Base-by-base conservation (phyloP, 30 jellyfish, hydroid and myxozoan species). In the Aurelia coerulea region DNA sequence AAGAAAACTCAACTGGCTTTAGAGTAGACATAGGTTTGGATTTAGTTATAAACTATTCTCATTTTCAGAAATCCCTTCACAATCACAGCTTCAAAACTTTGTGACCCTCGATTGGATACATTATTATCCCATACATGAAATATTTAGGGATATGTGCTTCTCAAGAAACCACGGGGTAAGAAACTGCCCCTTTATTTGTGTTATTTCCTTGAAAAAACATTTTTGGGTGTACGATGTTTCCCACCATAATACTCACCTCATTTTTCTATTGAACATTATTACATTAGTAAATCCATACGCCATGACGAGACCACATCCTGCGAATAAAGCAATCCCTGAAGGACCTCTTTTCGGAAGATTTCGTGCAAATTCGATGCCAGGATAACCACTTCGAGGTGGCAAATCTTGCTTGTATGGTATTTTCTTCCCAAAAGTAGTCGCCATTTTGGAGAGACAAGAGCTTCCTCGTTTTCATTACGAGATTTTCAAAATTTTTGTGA, bases 301-400 rank as follows among this genome's bases (percentile, higher is more conserved):
- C 99, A 90, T 90, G 68, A 86, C 81, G 8, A 86, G 90, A 31
- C 80, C 90, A 68, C 99, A 90, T 51, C 97, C 91, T 32, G 83
- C 88, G 82, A 95, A 86, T 76, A 95, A 64, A 16, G 88, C 94
- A 56, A 72, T 13, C n/a, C 99, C 99, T 31, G 99, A 83, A 13
- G 84, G 88, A 12, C 99, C 99, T 76, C 99, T 87, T 82, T 87
- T 86, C 18, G 98, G 98, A 14, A 95, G 69, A 51, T 95, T 87
- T 68, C 92, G 71, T 54, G 94, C 96, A 81, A 39, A 80, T 32
- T 64, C 88, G 5, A 90, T 60, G 54, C 84, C 92, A 33, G 97
- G 96, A 82, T 95, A 95, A 70, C 99, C 99, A 78, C 96, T 92
- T 12, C 92, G 95, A 19, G 98, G 99, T 49, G 99, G 99, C 97